Conservation (phyloP, 2,113 vertebrate species). For the Dicerorhinus sumatrensis region DNA sequence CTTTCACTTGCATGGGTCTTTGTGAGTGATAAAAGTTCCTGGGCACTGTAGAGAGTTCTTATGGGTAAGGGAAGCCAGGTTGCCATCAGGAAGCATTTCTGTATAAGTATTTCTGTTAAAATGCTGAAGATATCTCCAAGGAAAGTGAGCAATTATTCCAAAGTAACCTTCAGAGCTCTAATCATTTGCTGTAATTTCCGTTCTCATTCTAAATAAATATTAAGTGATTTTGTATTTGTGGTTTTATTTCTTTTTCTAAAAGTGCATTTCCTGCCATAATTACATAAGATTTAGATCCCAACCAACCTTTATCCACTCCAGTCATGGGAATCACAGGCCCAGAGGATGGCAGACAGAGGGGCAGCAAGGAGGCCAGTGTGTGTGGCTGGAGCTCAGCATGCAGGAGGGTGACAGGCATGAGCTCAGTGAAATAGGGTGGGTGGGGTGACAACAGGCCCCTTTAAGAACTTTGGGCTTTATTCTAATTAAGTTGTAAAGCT, state of each 20-base stretch:
- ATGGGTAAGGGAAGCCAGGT: background rate
- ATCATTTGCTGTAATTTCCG: background rate
- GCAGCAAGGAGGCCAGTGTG: background rate
- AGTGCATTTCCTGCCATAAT: background rate
- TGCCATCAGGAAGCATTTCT: background rate
- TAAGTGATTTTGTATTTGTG: background rate
- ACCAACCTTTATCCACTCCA: background rate
- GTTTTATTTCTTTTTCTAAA: slow-evolving; percentile 35
- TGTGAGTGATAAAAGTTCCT: background rate
- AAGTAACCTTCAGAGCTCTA: background rate
- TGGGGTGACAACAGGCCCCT: background rate
- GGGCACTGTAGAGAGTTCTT: background rate
- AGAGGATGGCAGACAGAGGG: background rate
- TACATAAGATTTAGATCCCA: background rate
- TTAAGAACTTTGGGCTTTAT: background rate
- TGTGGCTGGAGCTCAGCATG: background rate
- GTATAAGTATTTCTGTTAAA: background rate
- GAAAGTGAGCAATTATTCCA: background rate
- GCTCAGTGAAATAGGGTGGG: background rate
- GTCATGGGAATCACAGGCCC: background rate
- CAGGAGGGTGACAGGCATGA: background rate
- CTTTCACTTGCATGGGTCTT: background rate
- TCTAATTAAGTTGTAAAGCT: background rate
- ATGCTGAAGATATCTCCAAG: background rate
- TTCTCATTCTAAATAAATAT: background rate